These are phyloP conservation scores for Morphnarchus princeps DNA, from an alignment of 2,113 vertebrate genomes.

Conservation along the genomic window DNA sequence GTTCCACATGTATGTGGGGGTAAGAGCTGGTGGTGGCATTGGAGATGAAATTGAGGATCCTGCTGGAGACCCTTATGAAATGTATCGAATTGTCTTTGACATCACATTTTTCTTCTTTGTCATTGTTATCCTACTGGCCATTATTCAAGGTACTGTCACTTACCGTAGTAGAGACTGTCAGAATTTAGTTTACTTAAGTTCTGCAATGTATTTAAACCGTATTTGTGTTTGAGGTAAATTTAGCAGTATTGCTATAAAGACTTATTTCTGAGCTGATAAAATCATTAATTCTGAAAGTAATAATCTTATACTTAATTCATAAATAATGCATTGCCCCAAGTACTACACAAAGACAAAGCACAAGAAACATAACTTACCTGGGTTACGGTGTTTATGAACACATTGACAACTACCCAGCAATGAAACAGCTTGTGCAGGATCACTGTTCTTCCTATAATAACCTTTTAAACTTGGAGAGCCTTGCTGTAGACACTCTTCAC, in stretches of 20 bases:
- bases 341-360: not conserved
- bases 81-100: constrained; percentile 97
- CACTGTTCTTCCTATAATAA: not conserved
- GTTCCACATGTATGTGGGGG: constrained; percentile 98
- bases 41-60: constrained; percentile 98
- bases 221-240: not conserved
- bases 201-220: not conserved
- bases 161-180: not conserved
- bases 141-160: constrained; percentile 88
- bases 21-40: constrained; percentile 94
- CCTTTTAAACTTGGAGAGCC: not conserved
- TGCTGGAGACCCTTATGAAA: constrained; percentile 95
- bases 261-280: not conserved
- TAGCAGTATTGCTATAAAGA: not conserved
- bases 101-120: constrained; percentile 99
- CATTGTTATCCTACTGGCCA: constrained; percentile 96
- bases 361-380: not conserved
- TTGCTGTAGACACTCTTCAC: not conserved
- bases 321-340: not conserved
- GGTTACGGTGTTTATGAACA: not conserved
- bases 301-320: not conserved
- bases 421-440: not conserved
- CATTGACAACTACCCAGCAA: not conserved
- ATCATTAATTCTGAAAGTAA: not conserved
- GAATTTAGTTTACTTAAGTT: not conserved